Evolutionary conservation across 2,888 invertebrate genomes (phyloP), one percentile per base, ranked within the genome.

Genomic region (Philaethria dido): DNA sequence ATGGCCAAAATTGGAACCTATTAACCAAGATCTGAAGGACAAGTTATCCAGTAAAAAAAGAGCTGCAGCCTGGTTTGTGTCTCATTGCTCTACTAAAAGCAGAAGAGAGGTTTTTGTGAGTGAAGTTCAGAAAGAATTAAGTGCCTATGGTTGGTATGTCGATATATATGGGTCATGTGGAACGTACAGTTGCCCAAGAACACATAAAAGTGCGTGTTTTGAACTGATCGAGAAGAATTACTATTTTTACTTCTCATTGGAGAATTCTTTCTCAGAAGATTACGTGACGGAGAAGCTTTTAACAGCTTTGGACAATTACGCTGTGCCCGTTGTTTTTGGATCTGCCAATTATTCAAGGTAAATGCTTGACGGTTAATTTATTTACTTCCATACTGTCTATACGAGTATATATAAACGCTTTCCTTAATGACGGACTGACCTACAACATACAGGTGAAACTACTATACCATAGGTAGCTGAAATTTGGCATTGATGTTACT

Each of bases 251-350:
- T 72, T 81, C 14, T 73, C 81, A 1, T 75, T 80, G 18, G 81
- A 81, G 62, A 81, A 81, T 59, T 78, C 79, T 0, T 75, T 79
- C 29, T 55, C 74, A 3, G 77, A 77, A 52, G 81, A 81, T 64
- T 81, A 80, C 33, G 78, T 80, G 20, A 80, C 81, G 4, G 81
- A 80, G 69, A 80, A 80, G 62, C 62, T 81, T 33, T 67, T 80
- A 36, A 75, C 70, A 0, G 79, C 88, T n/a, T 76, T 88, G 59
- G 89, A 93, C 75, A 92, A 93, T 80, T 89, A 93, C 74, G 87
- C 94, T 11, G 82, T 95, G 16, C 95, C 95, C 0, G 92, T 95
- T 14, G 94, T 94, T 22, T 94, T 93, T 87, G 94, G 95, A 2
- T 93, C 92, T 9, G 93, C 92, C 54, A 92, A 94, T 80, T 95